A percentile compares a stretch with the other conserved stretches of the same genome.
Conservation (phyloP, 2,113 vertebrate species). For the Perca fluviatilis region DNA sequence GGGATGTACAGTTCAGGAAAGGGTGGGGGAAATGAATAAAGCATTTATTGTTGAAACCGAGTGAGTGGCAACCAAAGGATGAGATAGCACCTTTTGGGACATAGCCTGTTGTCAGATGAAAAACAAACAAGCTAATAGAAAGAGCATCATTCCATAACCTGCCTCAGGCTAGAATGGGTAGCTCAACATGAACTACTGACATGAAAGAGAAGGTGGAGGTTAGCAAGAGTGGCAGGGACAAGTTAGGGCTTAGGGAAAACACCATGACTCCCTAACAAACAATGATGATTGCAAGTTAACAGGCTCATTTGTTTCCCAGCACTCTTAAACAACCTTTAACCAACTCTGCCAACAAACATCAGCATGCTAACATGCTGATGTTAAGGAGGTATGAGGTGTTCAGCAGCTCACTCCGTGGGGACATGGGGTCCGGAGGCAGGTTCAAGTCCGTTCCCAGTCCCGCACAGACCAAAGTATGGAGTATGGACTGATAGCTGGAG, state of each 20-base stretch:
- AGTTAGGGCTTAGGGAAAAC: conserved; percentile 39
- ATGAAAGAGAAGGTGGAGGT: conserved; percentile 29
- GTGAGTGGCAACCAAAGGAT: conserved; percentile 54
- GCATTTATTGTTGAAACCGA: conserved; percentile 66
- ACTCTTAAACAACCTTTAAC: conserved; percentile 1
- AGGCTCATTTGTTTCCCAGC: neutral
- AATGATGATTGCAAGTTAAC: conserved; percentile 4
- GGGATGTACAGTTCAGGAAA: conserved; percentile 65
- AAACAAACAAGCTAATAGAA: conserved; percentile 67
- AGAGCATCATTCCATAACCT: conserved; percentile 18
- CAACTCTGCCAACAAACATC: neutral
- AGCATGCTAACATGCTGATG: neutral
- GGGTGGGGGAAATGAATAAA: conserved; percentile 57
- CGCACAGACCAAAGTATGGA: too few relatives aligned
- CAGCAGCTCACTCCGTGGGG: too few relatives aligned
- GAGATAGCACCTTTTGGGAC: conserved; percentile 59
- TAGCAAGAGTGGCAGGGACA: conserved; percentile 45
- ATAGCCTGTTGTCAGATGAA: conserved; percentile 44
- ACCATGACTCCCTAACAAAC: conserved; percentile 19
- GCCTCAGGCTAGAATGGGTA: conserved; percentile 33
- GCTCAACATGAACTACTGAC: conserved; percentile 42
- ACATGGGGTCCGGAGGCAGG: too few relatives aligned
- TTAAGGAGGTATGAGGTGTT: neutral
- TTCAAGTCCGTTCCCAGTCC: too few relatives aligned
- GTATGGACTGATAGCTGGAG: too few relatives aligned